These are phyloP conservation scores for Caradrina clavipalpis DNA, from an alignment of 2,888 invertebrate species.

Conservation along the genomic window DNA sequence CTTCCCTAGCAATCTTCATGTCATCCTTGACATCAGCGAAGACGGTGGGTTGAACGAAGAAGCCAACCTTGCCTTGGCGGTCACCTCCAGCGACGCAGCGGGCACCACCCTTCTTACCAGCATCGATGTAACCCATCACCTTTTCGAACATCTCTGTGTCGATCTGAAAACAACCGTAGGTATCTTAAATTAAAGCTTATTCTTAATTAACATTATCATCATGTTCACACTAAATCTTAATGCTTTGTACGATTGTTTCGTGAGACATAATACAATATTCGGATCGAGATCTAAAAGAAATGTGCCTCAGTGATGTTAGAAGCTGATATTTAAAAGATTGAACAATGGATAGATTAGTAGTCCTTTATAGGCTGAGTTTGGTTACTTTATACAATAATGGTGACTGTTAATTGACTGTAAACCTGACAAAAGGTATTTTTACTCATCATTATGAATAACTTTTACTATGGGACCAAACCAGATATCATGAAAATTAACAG, in stretches of 20 bases:
- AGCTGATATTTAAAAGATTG: too few relatives aligned
- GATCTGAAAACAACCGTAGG: conserved; percentile 84
- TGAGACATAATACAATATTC: too few relatives aligned
- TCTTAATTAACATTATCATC: not conserved
- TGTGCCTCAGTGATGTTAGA: too few relatives aligned
- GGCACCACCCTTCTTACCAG: conserved; percentile 95
- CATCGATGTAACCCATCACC: conserved; percentile 94
- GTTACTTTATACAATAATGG: too few relatives aligned
- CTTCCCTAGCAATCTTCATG: conserved; percentile 95
- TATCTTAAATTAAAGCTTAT: not conserved
- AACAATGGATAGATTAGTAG: too few relatives aligned
- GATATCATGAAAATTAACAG: too few relatives aligned
- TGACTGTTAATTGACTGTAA: too few relatives aligned
- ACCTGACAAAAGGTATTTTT: too few relatives aligned
- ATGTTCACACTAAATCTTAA: not conserved
- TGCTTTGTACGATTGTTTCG: not conserved
- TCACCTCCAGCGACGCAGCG: conserved; percentile 94
- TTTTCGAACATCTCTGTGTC: conserved; percentile 94
- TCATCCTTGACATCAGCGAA: conserved; percentile 94
- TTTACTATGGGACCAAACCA: too few relatives aligned
- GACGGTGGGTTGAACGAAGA: conserved; percentile 94
- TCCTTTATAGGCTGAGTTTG: too few relatives aligned
- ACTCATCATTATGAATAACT: too few relatives aligned
- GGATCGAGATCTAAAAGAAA: too few relatives aligned
- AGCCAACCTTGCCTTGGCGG: conserved; percentile 93